Base-by-base conservation (phyloP, 2,113 vertebrate genomes). In the Herpetotheres cachinnans region DNA sequence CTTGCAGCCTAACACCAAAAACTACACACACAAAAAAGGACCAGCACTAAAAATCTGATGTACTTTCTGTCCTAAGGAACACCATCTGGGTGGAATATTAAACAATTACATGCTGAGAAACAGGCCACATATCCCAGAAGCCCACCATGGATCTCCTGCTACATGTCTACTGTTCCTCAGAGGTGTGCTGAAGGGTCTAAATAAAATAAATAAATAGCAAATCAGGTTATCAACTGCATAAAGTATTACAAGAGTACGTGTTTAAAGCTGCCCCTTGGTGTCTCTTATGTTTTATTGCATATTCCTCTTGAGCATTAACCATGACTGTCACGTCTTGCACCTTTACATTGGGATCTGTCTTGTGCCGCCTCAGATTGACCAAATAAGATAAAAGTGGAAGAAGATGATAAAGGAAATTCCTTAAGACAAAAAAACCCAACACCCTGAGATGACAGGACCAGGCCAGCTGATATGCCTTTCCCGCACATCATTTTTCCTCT, bases 241-340 rank as follows among this genome's bases (percentile, higher is more conserved):
- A 30, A 21, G 12, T 3, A 36, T 8, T 15, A 71, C 26, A 24
- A 13, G 21, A 61, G 26, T 9, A 34, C 1, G 9, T 11, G 16
- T 58, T n/a, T 38, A 29, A 29, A 77, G 54, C 34, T 63, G 70
- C 47, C 71, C 69, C 32, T 9, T 5, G 17, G 22, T 3, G 20
- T 20, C 21, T 32, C 56, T 50, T 7, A 5, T 0, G 10, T 11
- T 84, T 59, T 42, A 16, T 0, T n/a, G 25, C 29, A 10, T 20
- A 21, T 44, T 73, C 24, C 26, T 59, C 36, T n/a, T 26, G 24
- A 85, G 38, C 10, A 40, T 42, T 42, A 36, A 46, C 11, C 42
- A 49, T 0, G 0, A 10, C 20, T 29, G 16, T 11, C 44, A n/a
- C 7, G 4, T 40, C 61, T 15, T 2, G 2, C 2, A 2, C 25